Conservation (phyloP, 2,797 vertebrate genomes). For the Ctenosaura bakeri region DNA sequence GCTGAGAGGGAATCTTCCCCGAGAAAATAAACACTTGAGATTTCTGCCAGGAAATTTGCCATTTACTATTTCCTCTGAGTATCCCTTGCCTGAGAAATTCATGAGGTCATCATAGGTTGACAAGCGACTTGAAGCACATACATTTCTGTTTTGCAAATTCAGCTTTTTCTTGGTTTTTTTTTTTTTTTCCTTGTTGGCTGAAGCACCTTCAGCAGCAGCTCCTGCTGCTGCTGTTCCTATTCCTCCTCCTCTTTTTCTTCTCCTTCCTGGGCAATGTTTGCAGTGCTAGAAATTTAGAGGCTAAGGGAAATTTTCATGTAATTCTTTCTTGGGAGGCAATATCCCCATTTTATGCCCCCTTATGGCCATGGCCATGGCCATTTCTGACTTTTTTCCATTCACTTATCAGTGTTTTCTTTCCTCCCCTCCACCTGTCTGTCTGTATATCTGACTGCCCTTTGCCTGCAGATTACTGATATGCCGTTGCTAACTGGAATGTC, state of each 20-base stretch:
- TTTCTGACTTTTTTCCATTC: background rate
- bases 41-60: background rate
- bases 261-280: background rate
- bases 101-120: too few species aligned
- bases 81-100: too few species aligned
- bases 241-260: background rate
- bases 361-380: background rate
- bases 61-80: background rate
- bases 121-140: too few species aligned
- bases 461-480: background rate
- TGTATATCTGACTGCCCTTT: background rate
- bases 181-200: background rate
- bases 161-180: background rate
- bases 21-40: background rate
- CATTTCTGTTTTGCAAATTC: background rate
- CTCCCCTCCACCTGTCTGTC: rapidly evolving
- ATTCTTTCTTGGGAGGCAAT: too few species aligned
- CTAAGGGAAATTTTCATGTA: too few species aligned
- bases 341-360: too few species aligned
- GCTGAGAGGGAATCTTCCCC: too few species aligned
- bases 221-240: too few species aligned
- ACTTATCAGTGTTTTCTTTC: rapidly evolving
- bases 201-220: background rate
- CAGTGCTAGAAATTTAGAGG: too few species aligned
- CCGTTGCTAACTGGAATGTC: conserved; percentile 53